Conservation (phyloP, 2,113 vertebrate species). For the Potamarius usumacintae region DNA sequence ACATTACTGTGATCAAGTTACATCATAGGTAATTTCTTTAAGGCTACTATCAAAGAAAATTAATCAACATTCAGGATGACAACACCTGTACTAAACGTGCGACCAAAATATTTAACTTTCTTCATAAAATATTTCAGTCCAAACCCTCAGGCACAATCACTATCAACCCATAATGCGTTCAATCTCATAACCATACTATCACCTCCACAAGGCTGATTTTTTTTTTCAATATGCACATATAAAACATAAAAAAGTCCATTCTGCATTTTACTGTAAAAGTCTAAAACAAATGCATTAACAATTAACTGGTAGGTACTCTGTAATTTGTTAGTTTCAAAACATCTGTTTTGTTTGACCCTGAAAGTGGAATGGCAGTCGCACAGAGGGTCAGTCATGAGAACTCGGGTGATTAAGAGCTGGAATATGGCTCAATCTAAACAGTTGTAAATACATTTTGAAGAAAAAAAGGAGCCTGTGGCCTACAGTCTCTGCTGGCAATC, state of each 20-base stretch:
- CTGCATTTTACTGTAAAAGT: background rate
- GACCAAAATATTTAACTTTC: background rate
- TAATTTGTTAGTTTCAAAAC: conserved; percentile 48
- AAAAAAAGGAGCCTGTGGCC: background rate
- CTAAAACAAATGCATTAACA: background rate
- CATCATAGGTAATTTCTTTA: background rate
- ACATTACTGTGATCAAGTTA: too few species aligned
- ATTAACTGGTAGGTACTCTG: too few species aligned
- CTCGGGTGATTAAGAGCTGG: background rate
- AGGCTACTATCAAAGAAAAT: background rate
- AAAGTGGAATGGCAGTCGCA: conserved; percentile 20
- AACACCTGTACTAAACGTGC: background rate
- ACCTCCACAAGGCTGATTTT: background rate
- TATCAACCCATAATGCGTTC: background rate
- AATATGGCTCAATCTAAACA: conserved; percentile 40
- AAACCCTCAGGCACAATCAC: background rate
- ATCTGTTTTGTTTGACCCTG: conserved; percentile 19
- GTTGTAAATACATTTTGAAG: conserved; percentile 41
- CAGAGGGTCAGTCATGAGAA: conserved; percentile 45
- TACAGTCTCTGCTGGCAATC: conserved; percentile 3
- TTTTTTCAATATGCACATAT: background rate
- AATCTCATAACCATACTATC: background rate
- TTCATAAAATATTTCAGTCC: background rate
- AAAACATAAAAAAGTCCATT: background rate
- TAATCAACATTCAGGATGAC: background rate